A percentile compares a stretch with the other conserved stretches of the same genome.
Evolutionary conservation across 2,113 vertebrate species (phyloP).

Genomic region (Oreochromis tanganicae): DNA sequence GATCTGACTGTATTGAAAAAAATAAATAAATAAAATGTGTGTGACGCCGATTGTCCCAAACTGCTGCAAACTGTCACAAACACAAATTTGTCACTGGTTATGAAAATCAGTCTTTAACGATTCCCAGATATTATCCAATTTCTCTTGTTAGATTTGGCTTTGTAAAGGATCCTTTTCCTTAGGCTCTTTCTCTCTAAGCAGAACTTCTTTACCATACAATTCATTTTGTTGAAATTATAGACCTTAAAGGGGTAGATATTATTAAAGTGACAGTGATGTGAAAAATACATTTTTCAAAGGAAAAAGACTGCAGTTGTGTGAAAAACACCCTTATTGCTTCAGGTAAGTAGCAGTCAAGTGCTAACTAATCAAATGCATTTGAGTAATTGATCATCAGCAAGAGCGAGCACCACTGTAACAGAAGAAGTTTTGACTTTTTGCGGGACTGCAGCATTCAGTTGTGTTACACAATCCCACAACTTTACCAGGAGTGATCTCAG

Average conservation of each 20-base stretch:
- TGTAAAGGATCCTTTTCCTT: not conserved
- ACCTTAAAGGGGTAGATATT: not conserved
- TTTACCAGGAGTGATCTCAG: not conserved
- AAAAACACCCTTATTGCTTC: not conserved
- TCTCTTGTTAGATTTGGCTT: not conserved
- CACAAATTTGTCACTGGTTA: not conserved
- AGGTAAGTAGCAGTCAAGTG: not conserved
- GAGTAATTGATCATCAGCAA: not conserved
- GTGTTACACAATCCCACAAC: not conserved
- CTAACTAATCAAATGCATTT: not conserved
- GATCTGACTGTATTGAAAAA: not conserved
- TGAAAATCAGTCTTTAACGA: not conserved
- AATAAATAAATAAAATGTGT: not conserved
- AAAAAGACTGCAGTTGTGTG: not conserved
- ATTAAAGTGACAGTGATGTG: not conserved
- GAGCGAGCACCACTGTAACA: not conserved
- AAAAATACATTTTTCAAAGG: not conserved
- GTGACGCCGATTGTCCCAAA: not conserved
- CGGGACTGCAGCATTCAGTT: not conserved
- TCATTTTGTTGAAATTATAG: not conserved
- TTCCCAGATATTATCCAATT: not conserved
- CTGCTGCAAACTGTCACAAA: not conserved
- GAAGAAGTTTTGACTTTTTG: not conserved
- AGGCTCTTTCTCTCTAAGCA: not conserved
- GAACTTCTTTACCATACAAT: not conserved